A percentile compares a stretch with the other conserved stretches of the same genome.
phyloP scores from a whole-genome alignment of 2,888 invertebrate species.

The Idaea straminata region DNA sequence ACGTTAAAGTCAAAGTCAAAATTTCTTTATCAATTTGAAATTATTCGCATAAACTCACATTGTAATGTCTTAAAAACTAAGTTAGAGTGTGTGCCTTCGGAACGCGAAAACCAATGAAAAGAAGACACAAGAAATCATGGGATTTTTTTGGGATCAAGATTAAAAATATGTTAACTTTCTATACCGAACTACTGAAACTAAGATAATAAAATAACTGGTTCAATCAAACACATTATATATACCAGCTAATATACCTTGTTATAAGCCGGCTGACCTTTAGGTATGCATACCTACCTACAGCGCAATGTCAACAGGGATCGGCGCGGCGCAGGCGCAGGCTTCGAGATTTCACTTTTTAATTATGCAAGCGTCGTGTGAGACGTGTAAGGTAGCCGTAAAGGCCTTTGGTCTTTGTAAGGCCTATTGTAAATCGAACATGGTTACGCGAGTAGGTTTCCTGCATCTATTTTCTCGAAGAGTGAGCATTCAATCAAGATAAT shows the following conservation, averaged over 20 bases:
- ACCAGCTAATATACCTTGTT: not conserved
- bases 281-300: slow-evolving; percentile 3
- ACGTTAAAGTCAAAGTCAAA: no score
- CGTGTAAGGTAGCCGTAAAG: not conserved
- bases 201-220: not conserved
- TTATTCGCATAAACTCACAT: no score
- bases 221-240: not conserved
- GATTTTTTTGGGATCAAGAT: no score
- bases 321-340: slow-evolving; percentile 15
- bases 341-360: slow-evolving; percentile 25
- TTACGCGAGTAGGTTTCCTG: not conserved
- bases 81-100: no score
- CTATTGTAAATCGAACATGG: not conserved
- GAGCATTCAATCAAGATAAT: no score
- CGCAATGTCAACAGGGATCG: slow-evolving; percentile 26
- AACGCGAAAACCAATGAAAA: no score
- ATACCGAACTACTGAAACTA: not conserved
- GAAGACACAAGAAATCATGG: no score
- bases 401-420: not conserved
- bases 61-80: no score
- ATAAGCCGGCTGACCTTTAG: slow-evolving; percentile 14
- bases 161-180: not conserved
- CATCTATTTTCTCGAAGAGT: no score
- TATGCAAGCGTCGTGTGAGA: slow-evolving; percentile 15
- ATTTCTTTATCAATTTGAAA: no score